phyloP scores from a whole-genome alignment of 1,140 invertebrate species.

The Cataglyphis hispanica region DNA sequence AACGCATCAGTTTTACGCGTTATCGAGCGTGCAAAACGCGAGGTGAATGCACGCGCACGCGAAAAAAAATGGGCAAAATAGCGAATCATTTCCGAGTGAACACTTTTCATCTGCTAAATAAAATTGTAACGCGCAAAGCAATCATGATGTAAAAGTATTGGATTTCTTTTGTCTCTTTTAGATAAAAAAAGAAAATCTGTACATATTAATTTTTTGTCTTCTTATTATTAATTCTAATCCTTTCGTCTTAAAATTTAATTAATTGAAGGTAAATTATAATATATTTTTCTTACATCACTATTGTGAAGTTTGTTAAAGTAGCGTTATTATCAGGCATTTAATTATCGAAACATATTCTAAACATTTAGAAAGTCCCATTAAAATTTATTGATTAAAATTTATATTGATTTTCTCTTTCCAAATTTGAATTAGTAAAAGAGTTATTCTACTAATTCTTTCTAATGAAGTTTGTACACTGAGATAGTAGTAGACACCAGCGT shows the following conservation, averaged over 20 bases:
- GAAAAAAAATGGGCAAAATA: not conserved
- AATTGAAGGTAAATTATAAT: not conserved
- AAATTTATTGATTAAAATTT: slow-evolving; percentile 11
- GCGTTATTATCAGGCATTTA: slow-evolving; percentile 9
- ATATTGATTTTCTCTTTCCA: not conserved
- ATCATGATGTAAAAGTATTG: not conserved
- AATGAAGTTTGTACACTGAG: not conserved
- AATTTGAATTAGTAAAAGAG: slow-evolving; percentile 12
- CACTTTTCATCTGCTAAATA: not conserved
- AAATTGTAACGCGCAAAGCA: not conserved
- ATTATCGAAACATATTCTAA: not conserved
- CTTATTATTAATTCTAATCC: not conserved
- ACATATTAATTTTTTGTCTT: slow-evolving; percentile 1
- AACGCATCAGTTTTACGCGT: slow-evolving; percentile 46
- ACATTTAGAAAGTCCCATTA: slow-evolving; percentile 27
- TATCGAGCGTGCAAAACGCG: slow-evolving; percentile 43
- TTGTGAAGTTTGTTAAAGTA: not conserved
- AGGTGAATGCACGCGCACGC: not conserved
- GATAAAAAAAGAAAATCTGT: not conserved
- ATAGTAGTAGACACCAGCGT: not conserved
- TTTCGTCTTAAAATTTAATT: not conserved
- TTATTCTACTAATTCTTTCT: slow-evolving; percentile 22
- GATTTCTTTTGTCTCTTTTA: not conserved
- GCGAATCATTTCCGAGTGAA: slow-evolving; percentile 21
- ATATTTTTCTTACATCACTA: not conserved